These are phyloP conservation scores for Melanostigma gelatinosum DNA, from an alignment of 2,113 vertebrate species.

Conservation along the genomic window DNA sequence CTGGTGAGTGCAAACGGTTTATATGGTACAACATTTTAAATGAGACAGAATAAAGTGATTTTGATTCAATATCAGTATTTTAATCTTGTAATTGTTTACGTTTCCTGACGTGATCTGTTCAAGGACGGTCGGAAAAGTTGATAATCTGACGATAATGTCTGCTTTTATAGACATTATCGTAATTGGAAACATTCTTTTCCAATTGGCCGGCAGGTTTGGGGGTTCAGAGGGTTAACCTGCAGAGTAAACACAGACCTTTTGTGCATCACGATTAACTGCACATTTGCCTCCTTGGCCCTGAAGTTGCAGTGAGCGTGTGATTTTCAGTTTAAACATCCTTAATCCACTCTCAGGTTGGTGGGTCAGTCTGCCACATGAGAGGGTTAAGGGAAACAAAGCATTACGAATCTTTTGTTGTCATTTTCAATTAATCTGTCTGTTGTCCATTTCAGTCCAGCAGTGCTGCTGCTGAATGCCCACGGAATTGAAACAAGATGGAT, in stretches of 20 bases:
- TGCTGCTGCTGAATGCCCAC: constrained; percentile 39
- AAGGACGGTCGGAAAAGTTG: not conserved
- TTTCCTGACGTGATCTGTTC: not conserved
- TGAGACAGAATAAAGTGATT: not conserved
- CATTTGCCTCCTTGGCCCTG: constrained; percentile 36
- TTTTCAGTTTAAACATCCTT: constrained; percentile 50
- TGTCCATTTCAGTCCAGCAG: constrained; percentile 22
- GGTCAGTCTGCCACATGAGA: constrained; percentile 34
- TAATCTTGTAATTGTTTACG: not conserved
- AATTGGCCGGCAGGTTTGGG: not conserved
- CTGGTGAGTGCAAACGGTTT: not conserved
- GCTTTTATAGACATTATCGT: not conserved
- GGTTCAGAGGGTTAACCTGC: not conserved
- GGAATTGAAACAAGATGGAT: constrained; percentile 66
- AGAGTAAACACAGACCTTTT: constrained; percentile 13
- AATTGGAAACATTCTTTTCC: not conserved
- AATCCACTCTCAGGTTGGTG: constrained; percentile 28
- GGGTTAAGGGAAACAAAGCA: constrained; percentile 19
- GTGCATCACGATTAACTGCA: constrained; percentile 4
- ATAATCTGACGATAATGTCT: not conserved
- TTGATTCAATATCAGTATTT: not conserved
- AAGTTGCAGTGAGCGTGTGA: constrained; percentile 18
- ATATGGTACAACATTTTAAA: not conserved
- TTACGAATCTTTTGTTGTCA: constrained; percentile 48
- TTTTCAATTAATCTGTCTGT: constrained; percentile 52